A percentile compares a stretch with the other conserved stretches of the same genome.
Conservation (phyloP, 2,113 vertebrate species). For the Menidia beryllina region DNA sequence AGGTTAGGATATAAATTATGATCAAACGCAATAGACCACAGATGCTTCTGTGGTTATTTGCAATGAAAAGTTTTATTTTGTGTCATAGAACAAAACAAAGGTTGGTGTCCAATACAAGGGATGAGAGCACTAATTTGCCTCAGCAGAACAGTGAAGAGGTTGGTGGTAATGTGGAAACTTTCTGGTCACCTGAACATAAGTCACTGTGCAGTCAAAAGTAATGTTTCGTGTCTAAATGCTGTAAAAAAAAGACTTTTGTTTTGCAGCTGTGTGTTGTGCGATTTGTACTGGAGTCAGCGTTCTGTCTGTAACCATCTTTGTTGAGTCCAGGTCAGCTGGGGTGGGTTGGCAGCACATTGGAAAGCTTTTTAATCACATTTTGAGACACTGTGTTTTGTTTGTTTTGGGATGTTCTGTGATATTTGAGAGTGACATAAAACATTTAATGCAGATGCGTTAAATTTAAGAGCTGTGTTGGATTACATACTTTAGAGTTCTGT, state of each 20-base stretch:
- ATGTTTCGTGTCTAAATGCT: conserved; percentile 48
- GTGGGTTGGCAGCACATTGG: conserved; percentile 29
- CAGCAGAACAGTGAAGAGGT: too few relatives aligned
- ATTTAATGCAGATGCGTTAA: conserved; percentile 23
- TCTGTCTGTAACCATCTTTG: conserved; percentile 53
- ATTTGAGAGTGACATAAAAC: conserved; percentile 4
- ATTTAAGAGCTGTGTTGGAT: conserved; percentile 15
- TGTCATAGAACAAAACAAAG: too few relatives aligned
- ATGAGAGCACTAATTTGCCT: too few relatives aligned
- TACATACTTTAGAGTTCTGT: conserved; percentile 25
- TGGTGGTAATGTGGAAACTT: neutral
- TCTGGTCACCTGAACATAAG: neutral
- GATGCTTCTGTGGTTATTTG: too few relatives aligned
- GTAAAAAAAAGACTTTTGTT: conserved; percentile 27
- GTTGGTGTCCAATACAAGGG: too few relatives aligned
- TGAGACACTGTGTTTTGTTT: neutral
- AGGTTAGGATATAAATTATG: too few relatives aligned
- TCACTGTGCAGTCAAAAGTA: neutral
- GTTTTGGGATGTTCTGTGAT: too few relatives aligned
- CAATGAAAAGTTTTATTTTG: too few relatives aligned
- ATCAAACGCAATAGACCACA: too few relatives aligned
- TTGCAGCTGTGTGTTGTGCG: conserved; percentile 49
- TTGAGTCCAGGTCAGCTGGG: conserved; percentile 32
- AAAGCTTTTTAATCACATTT: neutral
- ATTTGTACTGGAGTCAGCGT: conserved; percentile 34